Evolutionary conservation across 2,113 vertebrate genomes (phyloP).

Genomic region (Meles meles): DNA sequence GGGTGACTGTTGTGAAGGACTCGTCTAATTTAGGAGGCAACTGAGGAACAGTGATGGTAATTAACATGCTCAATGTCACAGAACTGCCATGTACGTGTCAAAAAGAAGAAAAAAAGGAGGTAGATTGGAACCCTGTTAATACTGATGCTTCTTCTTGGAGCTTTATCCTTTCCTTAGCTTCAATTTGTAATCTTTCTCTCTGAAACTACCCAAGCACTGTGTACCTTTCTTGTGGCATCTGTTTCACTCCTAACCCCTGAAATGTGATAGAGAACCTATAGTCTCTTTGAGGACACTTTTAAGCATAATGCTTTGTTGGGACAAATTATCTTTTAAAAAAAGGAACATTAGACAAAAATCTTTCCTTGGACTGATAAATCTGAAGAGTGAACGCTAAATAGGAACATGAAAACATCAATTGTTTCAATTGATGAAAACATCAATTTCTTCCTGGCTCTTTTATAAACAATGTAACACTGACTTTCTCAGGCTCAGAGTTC

Average conservation of each 20-base stretch:
- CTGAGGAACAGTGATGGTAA: background rate
- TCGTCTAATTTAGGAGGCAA: background rate
- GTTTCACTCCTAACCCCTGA: background rate
- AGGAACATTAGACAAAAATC: background rate
- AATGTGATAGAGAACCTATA: background rate
- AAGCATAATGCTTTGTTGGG: background rate
- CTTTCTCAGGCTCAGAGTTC: constrained; percentile 1
- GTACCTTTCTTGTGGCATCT: background rate
- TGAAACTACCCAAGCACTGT: background rate
- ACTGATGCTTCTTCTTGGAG: background rate
- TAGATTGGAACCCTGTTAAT: background rate
- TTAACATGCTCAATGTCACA: background rate
- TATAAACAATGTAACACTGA: background rate
- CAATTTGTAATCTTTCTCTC: background rate
- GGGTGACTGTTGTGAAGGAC: background rate
- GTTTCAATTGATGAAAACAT: background rate
- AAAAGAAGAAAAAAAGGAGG: background rate
- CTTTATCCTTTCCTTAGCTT: background rate
- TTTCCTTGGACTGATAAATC: background rate
- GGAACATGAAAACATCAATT: background rate
- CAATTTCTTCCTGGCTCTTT: background rate
- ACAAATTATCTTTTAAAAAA: background rate
- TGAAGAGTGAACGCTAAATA: background rate
- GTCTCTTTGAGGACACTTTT: background rate
- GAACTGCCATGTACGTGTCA: background rate